phyloP scores from a whole-genome alignment of 2,888 invertebrate species.

The Nephrotoma guestfalica region DNA sequence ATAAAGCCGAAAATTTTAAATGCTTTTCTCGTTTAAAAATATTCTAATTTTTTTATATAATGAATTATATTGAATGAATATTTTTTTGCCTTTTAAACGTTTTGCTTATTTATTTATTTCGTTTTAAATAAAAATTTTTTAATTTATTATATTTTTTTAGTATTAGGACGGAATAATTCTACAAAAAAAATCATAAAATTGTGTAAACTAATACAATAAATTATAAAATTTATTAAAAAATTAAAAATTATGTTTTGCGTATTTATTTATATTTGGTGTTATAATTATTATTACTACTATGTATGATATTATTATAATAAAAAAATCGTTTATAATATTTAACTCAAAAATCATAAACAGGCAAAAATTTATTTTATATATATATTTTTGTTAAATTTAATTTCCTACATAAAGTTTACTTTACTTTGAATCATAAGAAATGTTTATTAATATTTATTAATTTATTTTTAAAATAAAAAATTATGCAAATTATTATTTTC shows the following conservation, averaged over 20 bases:
- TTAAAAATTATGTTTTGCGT: not conserved
- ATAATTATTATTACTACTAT: not conserved
- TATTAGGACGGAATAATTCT: not conserved
- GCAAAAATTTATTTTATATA: not conserved
- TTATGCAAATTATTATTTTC: not conserved
- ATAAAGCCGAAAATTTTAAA: not conserved
- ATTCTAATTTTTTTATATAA: not conserved
- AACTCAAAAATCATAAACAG: not conserved
- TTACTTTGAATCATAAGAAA: not conserved
- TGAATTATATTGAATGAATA: not conserved
- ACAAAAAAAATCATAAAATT: not conserved
- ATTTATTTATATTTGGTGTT: not conserved
- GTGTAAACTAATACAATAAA: not conserved
- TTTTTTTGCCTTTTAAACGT: not conserved
- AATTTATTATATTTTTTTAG: not conserved
- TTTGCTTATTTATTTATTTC: not conserved
- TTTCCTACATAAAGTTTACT: not conserved
- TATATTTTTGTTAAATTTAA: not conserved
- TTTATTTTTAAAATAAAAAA: not conserved
- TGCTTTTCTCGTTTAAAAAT: not conserved
- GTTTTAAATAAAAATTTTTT: not conserved
- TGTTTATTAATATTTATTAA: not conserved
- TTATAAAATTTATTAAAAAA: not conserved
- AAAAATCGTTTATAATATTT: not conserved
- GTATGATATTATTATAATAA: not conserved